Conservation (phyloP, 2,888 invertebrate species). For the Mesorhabditis spiculigera region DNA sequence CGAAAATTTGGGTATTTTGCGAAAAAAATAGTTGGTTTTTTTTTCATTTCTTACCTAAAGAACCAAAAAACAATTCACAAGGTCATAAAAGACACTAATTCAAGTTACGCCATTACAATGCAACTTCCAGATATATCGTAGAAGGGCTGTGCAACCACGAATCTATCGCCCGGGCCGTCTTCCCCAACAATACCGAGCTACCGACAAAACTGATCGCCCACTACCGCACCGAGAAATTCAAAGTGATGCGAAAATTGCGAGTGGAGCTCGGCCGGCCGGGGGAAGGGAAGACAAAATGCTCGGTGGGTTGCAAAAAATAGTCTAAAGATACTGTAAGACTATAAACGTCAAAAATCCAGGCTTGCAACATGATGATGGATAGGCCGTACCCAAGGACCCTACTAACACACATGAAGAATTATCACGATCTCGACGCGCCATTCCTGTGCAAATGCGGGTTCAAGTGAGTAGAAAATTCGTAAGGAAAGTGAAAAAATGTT, state of each 20-base stretch:
- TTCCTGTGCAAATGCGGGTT: conserved; percentile 2
- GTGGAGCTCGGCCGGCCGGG: not conserved
- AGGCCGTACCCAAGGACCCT: no score
- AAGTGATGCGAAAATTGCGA: not conserved
- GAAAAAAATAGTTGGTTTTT: no score
- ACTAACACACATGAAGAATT: not conserved
- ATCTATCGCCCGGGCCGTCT: not conserved
- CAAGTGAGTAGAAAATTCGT: not conserved
- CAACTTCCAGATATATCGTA: not conserved
- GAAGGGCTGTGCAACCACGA: no score
- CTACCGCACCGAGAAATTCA: not conserved
- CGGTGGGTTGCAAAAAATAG: not conserved
- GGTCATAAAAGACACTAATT: no score
- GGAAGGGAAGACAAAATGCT: not conserved
- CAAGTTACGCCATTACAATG: not conserved
- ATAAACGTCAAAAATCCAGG: no score
- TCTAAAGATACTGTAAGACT: not conserved
- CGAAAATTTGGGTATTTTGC: no score
- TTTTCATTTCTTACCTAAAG: no score
- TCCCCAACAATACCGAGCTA: not conserved
- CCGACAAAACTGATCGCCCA: not conserved
- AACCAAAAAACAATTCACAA: no score
- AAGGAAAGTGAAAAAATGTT: not conserved
- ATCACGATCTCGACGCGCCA: not conserved
- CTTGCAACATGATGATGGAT: no score